A percentile compares a stretch with the other conserved stretches of the same genome.
Evolutionary conservation across 2,797 vertebrate species (phyloP).

Genomic region (Calcarius lapponicus): DNA sequence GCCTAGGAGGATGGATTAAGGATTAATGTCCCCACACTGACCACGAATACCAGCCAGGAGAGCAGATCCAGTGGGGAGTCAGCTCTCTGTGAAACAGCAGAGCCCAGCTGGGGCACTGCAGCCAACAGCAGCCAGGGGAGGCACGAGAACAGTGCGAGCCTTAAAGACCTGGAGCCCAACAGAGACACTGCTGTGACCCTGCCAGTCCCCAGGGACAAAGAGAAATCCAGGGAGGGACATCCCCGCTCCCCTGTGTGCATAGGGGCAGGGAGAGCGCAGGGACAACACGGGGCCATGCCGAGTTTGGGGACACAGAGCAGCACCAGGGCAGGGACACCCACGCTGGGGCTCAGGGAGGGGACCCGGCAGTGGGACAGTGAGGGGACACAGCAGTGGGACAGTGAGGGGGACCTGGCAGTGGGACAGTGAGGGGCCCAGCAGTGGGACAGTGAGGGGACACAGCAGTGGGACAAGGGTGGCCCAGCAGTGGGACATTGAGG

Average conservation of each 20-base stretch:
- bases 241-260: accelerated
- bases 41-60: accelerated
- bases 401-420: too few species aligned
- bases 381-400: too few species aligned
- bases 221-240: neutral
- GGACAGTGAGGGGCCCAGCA: neutral
- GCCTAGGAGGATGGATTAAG: neutral
- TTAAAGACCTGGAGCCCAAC: accelerated
- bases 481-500: too few species aligned
- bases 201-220: neutral
- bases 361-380: too few species aligned
- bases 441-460: neutral
- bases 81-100: neutral
- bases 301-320: neutral
- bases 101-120: neutral
- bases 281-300: neutral
- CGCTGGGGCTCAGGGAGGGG: accelerated
- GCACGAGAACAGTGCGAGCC: accelerated
- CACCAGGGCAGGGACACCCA: neutral
- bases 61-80: neutral
- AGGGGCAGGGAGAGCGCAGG: neutral
- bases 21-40: neutral
- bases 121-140: neutral
- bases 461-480: too few species aligned
- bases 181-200: neutral